phyloP scores from a whole-genome alignment of 2,797 vertebrate species.

The Microchirus variegatus region DNA sequence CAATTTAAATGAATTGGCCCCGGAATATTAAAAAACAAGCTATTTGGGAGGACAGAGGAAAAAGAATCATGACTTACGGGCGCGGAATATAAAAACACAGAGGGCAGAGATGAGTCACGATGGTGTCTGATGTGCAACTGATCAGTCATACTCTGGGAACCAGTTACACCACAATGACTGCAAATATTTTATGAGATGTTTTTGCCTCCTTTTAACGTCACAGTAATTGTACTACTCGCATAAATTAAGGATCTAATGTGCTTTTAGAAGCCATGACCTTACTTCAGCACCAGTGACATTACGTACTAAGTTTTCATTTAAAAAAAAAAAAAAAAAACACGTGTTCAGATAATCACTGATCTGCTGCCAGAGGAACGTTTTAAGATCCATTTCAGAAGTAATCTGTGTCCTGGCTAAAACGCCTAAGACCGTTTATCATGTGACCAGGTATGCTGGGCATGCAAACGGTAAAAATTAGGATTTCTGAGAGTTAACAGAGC shows the following conservation, averaged over 20 bases:
- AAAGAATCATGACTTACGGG: slow-evolving; percentile 50
- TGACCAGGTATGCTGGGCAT: too few relatives aligned
- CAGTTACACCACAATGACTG: slow-evolving; percentile 41
- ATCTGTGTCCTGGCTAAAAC: too few relatives aligned
- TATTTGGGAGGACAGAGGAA: slow-evolving; percentile 39
- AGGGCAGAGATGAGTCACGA: slow-evolving; percentile 61
- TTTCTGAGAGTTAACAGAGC: too few relatives aligned
- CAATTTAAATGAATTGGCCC: slow-evolving; percentile 31
- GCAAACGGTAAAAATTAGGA: too few relatives aligned
- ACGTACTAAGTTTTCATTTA: too few relatives aligned
- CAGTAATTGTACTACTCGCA: slow-evolving; percentile 55
- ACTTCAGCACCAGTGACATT: too few relatives aligned
- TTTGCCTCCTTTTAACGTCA: slow-evolving; percentile 46
- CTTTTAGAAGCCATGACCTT: too few relatives aligned
- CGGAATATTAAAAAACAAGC: slow-evolving; percentile 39
- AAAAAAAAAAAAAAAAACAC: too few relatives aligned
- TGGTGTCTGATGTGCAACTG: slow-evolving; percentile 38
- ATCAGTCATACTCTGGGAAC: slow-evolving; percentile 59
- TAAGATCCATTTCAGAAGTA: too few relatives aligned
- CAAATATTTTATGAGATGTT: slow-evolving; percentile 57
- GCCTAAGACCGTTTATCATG: too few relatives aligned
- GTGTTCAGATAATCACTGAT: too few relatives aligned
- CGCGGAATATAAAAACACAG: slow-evolving; percentile 56
- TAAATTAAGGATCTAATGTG: slow-evolving; percentile 47
- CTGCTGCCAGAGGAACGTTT: too few relatives aligned